phyloP scores from a whole-genome alignment of 2,888 invertebrate species.

The Sympetrum striolatum region DNA sequence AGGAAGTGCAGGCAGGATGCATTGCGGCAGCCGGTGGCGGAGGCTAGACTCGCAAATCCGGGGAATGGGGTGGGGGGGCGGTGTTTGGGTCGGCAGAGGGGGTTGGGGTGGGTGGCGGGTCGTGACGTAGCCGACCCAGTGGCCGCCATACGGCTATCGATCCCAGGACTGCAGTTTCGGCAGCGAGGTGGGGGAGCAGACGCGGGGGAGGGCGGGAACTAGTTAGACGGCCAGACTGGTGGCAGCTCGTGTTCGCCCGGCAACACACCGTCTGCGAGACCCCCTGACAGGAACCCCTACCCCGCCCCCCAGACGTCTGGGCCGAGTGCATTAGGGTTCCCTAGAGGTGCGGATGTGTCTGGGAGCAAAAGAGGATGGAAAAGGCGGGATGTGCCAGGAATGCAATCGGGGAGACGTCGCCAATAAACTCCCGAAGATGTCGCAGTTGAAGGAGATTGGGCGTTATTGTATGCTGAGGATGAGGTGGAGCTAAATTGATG shows the following conservation, averaged over 20 bases:
- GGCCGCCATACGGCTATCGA: conserved; percentile 40
- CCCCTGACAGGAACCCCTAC: background rate
- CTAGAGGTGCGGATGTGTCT: background rate
- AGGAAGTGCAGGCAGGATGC: background rate
- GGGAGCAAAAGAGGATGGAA: background rate
- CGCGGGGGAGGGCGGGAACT: background rate
- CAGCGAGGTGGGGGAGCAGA: background rate
- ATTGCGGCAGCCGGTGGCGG: conserved; percentile 18
- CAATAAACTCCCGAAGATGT: background rate
- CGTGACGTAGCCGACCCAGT: conserved; percentile 41
- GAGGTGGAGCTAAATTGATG: background rate
- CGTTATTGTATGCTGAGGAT: background rate
- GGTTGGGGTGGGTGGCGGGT: background rate
- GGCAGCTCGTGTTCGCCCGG: background rate
- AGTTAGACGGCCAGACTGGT: conserved; percentile 16
- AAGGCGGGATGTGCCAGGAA: background rate
- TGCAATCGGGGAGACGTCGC: background rate
- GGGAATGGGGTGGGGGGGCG: background rate
- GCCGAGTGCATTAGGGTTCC: conserved; percentile 22
- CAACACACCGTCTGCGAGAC: conserved; percentile 3
- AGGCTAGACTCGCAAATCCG: background rate
- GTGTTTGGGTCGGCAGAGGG: conserved; percentile 1
- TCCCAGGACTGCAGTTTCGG: conserved; percentile 34
- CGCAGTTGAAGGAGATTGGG: background rate
- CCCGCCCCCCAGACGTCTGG: background rate